Evolutionary conservation across 2,888 invertebrate species (phyloP).

Genomic region (Caenorhabditis becei): DNA sequence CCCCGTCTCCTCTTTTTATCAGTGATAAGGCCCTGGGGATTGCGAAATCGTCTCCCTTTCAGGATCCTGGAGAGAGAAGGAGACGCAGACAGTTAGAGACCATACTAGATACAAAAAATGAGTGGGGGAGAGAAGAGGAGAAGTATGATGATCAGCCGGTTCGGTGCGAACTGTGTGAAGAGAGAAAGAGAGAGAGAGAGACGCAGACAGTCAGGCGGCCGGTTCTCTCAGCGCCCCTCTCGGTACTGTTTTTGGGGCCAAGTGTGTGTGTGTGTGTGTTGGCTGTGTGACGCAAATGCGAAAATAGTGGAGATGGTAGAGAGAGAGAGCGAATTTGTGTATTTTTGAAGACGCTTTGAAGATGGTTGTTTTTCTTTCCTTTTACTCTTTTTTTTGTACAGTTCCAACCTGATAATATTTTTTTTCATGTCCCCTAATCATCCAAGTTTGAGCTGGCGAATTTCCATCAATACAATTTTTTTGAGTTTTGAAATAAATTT

Average conservation of each 20-base stretch:
- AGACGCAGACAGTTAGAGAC: slow-evolving; percentile 31
- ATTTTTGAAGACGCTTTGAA: not conserved
- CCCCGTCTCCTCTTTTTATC: slow-evolving; percentile 23
- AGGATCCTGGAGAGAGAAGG: slow-evolving; percentile 44
- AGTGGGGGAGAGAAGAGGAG: slow-evolving; percentile 8
- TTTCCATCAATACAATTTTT: no score
- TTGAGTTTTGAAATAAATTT: no score
- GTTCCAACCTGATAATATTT: not conserved
- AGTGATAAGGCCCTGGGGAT: slow-evolving; percentile 1
- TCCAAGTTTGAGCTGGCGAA: no score
- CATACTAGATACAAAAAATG: slow-evolving; percentile 34
- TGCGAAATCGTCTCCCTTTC: slow-evolving; percentile 37
- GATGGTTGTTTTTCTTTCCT: not conserved
- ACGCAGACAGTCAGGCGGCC: not conserved
- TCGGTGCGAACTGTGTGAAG: slow-evolving; percentile 47
- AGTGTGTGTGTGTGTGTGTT: slow-evolving; percentile 1
- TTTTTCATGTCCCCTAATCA: not conserved
- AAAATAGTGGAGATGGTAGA: not conserved
- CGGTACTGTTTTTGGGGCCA: slow-evolving; percentile 6
- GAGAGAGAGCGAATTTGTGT: not conserved
- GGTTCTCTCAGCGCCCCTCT: not conserved
- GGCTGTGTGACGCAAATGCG: slow-evolving; percentile 3
- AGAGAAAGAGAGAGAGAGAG: slow-evolving; percentile 28
- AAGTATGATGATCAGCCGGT: slow-evolving; percentile 52
- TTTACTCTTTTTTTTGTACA: not conserved